Percentiles rank a stretch among this genome's conserved stretches.
These are phyloP conservation scores for Drosophila nebulosa DNA, from an alignment of 1,140 invertebrate species.

Conservation along the genomic window DNA sequence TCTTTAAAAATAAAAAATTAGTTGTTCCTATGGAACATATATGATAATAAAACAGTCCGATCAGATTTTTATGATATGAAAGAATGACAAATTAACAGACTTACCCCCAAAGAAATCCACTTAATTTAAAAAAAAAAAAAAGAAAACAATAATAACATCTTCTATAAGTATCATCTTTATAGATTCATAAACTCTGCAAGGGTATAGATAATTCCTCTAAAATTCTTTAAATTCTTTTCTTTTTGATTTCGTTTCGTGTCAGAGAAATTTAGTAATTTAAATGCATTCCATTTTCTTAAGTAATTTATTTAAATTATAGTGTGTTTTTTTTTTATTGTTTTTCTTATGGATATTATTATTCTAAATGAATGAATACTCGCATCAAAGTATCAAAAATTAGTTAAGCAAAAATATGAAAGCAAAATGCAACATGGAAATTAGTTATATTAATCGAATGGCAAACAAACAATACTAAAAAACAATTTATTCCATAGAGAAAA, in stretches of 20 bases:
- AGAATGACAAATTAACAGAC: too few relatives aligned
- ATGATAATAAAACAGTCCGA: too few relatives aligned
- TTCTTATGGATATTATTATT: neutral
- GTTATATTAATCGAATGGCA: constrained; percentile 45
- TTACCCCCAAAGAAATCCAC: too few relatives aligned
- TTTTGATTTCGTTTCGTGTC: neutral
- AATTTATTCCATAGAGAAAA: constrained; percentile 43
- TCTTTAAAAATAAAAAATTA: too few relatives aligned
- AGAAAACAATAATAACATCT: too few relatives aligned
- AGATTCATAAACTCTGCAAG: neutral
- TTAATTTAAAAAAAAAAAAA: too few relatives aligned
- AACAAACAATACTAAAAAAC: constrained; percentile 60
- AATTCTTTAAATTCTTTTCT: neutral
- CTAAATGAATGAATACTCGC: constrained; percentile 29
- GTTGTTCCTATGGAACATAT: neutral
- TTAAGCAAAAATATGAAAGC: neutral
- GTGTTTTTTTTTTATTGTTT: neutral
- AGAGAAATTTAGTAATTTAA: neutral
- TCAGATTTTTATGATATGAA: too few relatives aligned
- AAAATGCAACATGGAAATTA: constrained; percentile 15
- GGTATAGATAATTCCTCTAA: neutral
- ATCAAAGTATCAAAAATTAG: constrained; percentile 5
- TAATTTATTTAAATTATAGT: neutral
- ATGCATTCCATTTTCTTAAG: neutral
- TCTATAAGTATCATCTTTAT: neutral